These are phyloP conservation scores for Coturnix japonica DNA, from an alignment of 2,113 vertebrate species.

Conservation along the genomic window DNA sequence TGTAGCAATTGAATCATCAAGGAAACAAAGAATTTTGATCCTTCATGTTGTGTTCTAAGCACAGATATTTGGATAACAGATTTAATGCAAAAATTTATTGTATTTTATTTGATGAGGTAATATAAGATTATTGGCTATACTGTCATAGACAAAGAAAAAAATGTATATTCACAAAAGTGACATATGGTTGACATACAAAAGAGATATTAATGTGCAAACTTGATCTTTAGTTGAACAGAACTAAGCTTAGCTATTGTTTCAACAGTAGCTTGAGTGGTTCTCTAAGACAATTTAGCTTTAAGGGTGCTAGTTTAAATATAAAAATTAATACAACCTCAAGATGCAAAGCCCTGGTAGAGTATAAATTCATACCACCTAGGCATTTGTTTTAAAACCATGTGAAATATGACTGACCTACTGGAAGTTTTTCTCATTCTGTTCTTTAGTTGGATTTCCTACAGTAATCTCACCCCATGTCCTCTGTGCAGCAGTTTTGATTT, in stretches of 20 bases:
- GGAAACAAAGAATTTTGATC: slow-evolving; percentile 41
- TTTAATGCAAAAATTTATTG: neutral
- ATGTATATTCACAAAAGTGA: neutral
- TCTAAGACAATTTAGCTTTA: neutral
- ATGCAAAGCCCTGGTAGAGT: neutral
- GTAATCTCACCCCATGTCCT: neutral
- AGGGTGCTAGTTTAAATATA: neutral
- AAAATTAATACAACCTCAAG: neutral
- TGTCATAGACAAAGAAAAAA: neutral
- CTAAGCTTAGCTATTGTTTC: neutral
- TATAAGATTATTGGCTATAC: neutral
- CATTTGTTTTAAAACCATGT: accelerated
- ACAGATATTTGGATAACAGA: neutral
- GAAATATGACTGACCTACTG: neutral
- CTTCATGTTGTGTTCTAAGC: neutral
- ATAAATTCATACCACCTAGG: neutral
- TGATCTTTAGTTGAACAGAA: neutral
- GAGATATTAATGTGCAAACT: neutral
- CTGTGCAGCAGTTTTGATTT: neutral
- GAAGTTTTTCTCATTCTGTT: neutral
- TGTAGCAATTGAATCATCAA: slow-evolving; percentile 42
- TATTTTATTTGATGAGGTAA: neutral
- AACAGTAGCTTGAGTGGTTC: neutral
- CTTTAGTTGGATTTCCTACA: neutral
- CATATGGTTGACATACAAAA: accelerated